Conservation (phyloP, 2,888 invertebrate species). For the Esperia sulphurella region DNA sequence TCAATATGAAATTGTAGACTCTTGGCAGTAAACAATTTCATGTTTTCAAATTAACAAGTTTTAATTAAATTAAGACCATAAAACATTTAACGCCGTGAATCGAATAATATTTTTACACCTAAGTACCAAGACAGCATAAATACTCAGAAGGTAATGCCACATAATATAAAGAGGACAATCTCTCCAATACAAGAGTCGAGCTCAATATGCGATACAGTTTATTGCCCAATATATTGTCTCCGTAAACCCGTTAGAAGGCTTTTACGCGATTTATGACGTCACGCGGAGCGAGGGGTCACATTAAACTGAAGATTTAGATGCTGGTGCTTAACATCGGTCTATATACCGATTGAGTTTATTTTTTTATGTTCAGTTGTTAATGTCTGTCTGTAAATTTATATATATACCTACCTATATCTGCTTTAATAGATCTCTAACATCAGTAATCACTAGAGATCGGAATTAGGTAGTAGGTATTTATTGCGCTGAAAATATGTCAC, state of each 20-base stretch:
- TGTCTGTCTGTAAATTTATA: background rate
- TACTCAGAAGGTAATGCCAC: conserved; percentile 1
- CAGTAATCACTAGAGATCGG: too few species aligned
- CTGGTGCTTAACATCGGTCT: background rate
- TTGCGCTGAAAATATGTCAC: too few species aligned
- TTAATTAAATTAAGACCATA: too few species aligned
- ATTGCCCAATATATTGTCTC: conserved; percentile 25
- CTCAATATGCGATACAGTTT: conserved; percentile 21
- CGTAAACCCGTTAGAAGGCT: conserved; percentile 19
- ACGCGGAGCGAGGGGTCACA: conserved; percentile 9
- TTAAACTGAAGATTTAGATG: conserved; percentile 18
- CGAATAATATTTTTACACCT: background rate
- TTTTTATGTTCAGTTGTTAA: background rate
- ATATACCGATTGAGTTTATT: too few species aligned
- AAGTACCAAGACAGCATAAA: background rate
- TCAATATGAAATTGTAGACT: too few species aligned
- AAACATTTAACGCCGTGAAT: too few species aligned
- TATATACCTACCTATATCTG: too few species aligned
- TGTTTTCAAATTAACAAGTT: too few species aligned
- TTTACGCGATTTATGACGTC: conserved; percentile 17
- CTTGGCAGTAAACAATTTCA: too few species aligned
- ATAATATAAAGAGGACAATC: conserved; percentile 4
- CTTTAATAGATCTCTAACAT: too few species aligned
- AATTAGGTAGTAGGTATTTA: too few species aligned
- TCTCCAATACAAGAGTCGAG: conserved; percentile 2